Percentiles rank a stretch among this genome's conserved stretches.
Conservation (phyloP, 2,888 invertebrate species). For the Melieria picta region DNA sequence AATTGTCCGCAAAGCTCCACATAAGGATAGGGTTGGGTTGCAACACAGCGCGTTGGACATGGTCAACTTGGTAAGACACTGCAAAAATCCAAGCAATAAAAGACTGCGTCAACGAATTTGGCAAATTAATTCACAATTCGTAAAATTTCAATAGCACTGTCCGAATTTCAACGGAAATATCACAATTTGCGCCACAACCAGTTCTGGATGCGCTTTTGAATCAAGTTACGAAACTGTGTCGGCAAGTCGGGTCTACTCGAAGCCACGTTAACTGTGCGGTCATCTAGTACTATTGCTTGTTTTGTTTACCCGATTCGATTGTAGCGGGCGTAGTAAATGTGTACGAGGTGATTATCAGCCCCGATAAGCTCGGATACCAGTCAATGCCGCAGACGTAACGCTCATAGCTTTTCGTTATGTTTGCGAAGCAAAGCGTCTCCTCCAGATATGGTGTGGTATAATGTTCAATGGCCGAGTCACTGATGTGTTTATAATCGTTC, state of each 20-base stretch:
- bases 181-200: no score
- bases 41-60: constrained; percentile 70
- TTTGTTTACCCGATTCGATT: constrained; percentile 50
- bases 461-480: constrained; percentile 50
- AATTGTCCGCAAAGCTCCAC: constrained; percentile 79
- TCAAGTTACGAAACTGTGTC: no score
- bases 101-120: not conserved
- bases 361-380: constrained; percentile 80
- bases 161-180: no score
- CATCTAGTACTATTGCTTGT: not conserved
- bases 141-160: no score
- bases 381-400: constrained; percentile 74
- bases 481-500: constrained; percentile 62
- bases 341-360: constrained; percentile 76
- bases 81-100: constrained; percentile 1
- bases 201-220: no score
- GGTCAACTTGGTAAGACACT: constrained; percentile 63
- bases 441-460: constrained; percentile 59
- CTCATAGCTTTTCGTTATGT: constrained; percentile 72
- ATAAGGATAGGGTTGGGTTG: constrained; percentile 75
- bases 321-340: constrained; percentile 69
- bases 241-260: no score
- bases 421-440: constrained; percentile 72
- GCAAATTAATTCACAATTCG: not conserved
- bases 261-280: no score